phyloP scores from a whole-genome alignment of 2,888 invertebrate genomes.

The Azorinus chamasolen region DNA sequence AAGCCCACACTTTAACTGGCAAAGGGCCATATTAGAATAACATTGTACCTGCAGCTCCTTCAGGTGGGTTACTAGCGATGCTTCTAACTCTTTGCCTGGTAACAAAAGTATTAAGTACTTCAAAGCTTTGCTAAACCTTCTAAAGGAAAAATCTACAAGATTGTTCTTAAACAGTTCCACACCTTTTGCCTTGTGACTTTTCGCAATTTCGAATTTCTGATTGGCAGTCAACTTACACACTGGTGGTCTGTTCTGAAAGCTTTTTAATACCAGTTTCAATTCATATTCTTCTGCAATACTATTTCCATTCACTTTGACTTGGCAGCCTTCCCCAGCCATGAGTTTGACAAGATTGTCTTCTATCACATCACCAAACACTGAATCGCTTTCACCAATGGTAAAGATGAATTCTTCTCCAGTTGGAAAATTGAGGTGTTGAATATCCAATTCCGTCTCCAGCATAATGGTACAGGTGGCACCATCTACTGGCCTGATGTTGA shows the following conservation, averaged over 20 bases:
- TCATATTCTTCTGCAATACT: not conserved
- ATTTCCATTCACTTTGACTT: not conserved
- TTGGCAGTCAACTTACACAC: conserved; percentile 57
- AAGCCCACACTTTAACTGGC: conserved; percentile 91
- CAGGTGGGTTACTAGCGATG: conserved; percentile 45
- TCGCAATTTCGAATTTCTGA: conserved; percentile 67
- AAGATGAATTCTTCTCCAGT: conserved; percentile 37
- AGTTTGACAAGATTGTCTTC: conserved; percentile 79
- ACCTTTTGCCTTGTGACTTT: conserved; percentile 82
- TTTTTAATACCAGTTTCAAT: conserved; percentile 13
- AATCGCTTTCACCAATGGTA: conserved; percentile 79
- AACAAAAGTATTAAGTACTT: conserved; percentile 89
- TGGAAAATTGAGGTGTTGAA: conserved; percentile 27
- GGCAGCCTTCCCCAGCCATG: conserved; percentile 65
- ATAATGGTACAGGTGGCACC: conserved; percentile 32
- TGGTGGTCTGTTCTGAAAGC: conserved; percentile 33
- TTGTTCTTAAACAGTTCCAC: conserved; percentile 90
- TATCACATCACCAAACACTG: conserved; percentile 74
- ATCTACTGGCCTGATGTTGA: conserved; percentile 34
- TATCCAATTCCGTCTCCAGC: conserved; percentile 8
- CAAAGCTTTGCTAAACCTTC: conserved; percentile 91
- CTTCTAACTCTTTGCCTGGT: conserved; percentile 37
- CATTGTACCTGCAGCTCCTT: conserved; percentile 85
- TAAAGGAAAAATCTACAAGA: conserved; percentile 90
- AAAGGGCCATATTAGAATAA: conserved; percentile 94